These are phyloP conservation scores for Cynocephalus volans DNA, from an alignment of 2,113 vertebrate genomes.

Conservation along the genomic window DNA sequence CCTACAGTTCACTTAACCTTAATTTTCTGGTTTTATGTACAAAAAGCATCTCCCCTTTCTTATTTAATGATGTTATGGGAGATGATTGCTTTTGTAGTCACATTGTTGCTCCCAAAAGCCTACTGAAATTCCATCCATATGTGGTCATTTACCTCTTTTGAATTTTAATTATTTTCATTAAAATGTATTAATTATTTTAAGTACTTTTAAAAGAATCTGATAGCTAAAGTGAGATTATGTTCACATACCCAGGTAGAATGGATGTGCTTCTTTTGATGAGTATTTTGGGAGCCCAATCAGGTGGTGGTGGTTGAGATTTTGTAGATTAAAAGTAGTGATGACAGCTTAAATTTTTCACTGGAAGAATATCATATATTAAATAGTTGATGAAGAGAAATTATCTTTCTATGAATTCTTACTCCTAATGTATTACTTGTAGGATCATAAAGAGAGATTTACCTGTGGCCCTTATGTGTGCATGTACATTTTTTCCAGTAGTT, in stretches of 20 bases:
- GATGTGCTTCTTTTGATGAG: background rate
- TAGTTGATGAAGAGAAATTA: background rate
- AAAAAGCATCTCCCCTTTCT: background rate
- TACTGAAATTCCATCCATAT: background rate
- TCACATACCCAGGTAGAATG: background rate
- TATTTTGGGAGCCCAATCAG: background rate
- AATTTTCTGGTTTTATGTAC: constrained; percentile 29
- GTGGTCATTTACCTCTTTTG: background rate
- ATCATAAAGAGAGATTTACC: background rate
- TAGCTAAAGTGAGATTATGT: background rate
- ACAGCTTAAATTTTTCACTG: background rate
- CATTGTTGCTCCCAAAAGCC: background rate
- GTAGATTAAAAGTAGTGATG: background rate
- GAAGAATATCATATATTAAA: background rate
- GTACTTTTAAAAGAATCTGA: background rate
- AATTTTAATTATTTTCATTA: constrained; percentile 49
- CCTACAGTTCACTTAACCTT: background rate
- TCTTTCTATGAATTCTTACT: background rate
- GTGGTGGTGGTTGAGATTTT: background rate
- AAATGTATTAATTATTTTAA: background rate
- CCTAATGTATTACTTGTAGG: background rate
- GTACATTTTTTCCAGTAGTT: background rate
- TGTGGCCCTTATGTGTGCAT: background rate
- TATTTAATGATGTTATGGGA: background rate
- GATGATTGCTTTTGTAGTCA: background rate